These are phyloP conservation scores for Sebastiscus albofasciatus DNA, from an alignment of 2,797 vertebrate genomes.

Conservation along the genomic window DNA sequence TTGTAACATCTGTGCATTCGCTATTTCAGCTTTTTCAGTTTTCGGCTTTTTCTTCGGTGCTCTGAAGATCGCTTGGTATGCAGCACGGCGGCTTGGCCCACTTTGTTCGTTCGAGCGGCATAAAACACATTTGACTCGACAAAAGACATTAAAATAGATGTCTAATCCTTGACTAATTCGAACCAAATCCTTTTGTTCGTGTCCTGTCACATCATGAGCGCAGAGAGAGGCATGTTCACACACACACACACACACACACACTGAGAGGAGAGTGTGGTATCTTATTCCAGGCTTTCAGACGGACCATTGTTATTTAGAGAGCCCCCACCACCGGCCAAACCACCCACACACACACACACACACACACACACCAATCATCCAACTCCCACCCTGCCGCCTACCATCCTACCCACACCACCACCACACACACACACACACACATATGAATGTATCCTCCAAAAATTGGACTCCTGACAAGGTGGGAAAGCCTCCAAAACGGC, in stretches of 20 bases:
- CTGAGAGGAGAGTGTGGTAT: constrained; percentile 27
- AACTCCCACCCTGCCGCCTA: constrained; percentile 55
- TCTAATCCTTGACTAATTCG: constrained; percentile 73
- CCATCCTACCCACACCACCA: constrained; percentile 43
- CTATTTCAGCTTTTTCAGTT: neutral
- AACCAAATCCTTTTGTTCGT: constrained; percentile 66
- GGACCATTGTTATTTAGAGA: constrained; percentile 67
- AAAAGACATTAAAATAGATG: constrained; percentile 71
- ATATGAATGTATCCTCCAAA: constrained; percentile 12
- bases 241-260: neutral
- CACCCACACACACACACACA: constrained; percentile 44
- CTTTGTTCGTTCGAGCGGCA: constrained; percentile 40
- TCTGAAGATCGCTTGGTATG: constrained; percentile 35
- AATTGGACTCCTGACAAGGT: constrained; percentile 30
- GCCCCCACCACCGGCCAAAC: constrained; percentile 50
- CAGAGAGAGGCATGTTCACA: constrained; percentile 23
- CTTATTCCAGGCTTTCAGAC: constrained; percentile 58
- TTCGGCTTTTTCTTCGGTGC: neutral
- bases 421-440: constrained; percentile 18
- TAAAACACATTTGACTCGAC: constrained; percentile 50
- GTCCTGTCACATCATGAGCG: constrained; percentile 55
- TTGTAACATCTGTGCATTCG: neutral
- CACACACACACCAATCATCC: constrained; percentile 54
- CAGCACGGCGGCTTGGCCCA: constrained; percentile 41
- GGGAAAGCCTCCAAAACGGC: constrained; percentile 55